phyloP scores from a whole-genome alignment of 1,140 invertebrate genomes.

The Harlomillsia oculata region DNA sequence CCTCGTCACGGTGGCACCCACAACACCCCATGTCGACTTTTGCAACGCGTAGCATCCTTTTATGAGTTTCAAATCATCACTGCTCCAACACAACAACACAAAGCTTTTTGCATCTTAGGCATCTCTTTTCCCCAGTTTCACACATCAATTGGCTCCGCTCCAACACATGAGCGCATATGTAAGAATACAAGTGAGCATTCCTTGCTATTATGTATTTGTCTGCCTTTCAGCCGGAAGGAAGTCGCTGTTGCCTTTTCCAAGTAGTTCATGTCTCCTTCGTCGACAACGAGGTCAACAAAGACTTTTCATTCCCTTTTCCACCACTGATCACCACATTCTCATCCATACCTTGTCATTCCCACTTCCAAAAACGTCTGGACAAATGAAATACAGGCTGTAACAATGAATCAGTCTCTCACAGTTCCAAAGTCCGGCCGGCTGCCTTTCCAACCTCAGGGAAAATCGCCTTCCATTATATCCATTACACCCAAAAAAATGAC shows the following conservation, averaged over 20 bases:
- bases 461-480: too few relatives aligned
- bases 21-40: not conserved
- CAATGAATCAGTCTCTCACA: too few relatives aligned
- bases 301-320: not conserved
- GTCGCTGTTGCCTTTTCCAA: constrained; percentile 8
- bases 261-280: not conserved
- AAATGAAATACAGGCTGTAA: too few relatives aligned
- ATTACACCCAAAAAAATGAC: too few relatives aligned
- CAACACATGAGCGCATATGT: constrained; percentile 1
- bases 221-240: too few relatives aligned
- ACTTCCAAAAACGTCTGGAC: too few relatives aligned
- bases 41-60: constrained; percentile 1
- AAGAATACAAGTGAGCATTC: not conserved
- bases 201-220: not conserved
- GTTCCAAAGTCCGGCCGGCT: too few relatives aligned
- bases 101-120: too few relatives aligned
- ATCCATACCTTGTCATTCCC: too few relatives aligned
- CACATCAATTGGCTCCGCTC: constrained; percentile 15
- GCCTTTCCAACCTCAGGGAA: too few relatives aligned
- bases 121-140: constrained; percentile 6
- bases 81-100: too few relatives aligned
- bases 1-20: constrained; percentile 7
- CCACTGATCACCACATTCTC: too few relatives aligned
- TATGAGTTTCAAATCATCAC: constrained; percentile 11
- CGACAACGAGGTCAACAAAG: not conserved